These are phyloP conservation scores for Chrysina gloriosa DNA, from an alignment of 2,888 invertebrate species.

Conservation along the genomic window DNA sequence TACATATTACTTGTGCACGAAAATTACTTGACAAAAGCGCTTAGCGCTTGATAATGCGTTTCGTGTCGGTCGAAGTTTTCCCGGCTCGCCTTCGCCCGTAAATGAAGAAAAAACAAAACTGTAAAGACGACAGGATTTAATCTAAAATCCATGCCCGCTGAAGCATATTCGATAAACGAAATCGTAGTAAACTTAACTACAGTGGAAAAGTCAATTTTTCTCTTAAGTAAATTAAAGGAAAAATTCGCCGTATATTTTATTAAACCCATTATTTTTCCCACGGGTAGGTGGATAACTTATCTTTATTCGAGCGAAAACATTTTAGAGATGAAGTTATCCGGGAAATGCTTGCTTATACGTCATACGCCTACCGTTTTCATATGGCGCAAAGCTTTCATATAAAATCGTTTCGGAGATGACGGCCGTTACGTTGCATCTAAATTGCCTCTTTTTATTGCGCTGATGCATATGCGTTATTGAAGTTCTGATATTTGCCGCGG, in stretches of 20 bases:
- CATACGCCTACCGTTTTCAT: neutral
- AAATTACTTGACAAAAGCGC: conserved; percentile 24
- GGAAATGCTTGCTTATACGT: neutral
- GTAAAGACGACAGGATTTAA: conserved; percentile 1
- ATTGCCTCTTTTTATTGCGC: neutral
- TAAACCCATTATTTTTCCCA: too few relatives aligned
- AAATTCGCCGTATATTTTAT: too few relatives aligned
- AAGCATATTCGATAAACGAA: neutral
- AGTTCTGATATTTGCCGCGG: too few relatives aligned
- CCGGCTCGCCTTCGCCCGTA: neutral
- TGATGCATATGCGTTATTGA: too few relatives aligned
- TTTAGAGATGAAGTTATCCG: neutral
- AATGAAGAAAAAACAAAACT: neutral
- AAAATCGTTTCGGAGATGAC: neutral
- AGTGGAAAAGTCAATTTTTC: too few relatives aligned
- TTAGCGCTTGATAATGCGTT: conserved; percentile 14
- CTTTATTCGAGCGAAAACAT: neutral
- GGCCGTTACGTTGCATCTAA: too few relatives aligned
- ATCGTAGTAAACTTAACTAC: neutral
- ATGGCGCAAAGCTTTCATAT: neutral
- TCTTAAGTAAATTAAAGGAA: too few relatives aligned
- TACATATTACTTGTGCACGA: conserved; percentile 15
- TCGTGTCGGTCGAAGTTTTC: conserved; percentile 1
- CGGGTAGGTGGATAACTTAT: too few relatives aligned
- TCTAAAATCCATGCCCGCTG: neutral